Percentiles rank a stretch among this genome's conserved stretches.
Evolutionary conservation across 2,113 vertebrate species (phyloP).

Genomic region (Chiloscyllium plagiosum): DNA sequence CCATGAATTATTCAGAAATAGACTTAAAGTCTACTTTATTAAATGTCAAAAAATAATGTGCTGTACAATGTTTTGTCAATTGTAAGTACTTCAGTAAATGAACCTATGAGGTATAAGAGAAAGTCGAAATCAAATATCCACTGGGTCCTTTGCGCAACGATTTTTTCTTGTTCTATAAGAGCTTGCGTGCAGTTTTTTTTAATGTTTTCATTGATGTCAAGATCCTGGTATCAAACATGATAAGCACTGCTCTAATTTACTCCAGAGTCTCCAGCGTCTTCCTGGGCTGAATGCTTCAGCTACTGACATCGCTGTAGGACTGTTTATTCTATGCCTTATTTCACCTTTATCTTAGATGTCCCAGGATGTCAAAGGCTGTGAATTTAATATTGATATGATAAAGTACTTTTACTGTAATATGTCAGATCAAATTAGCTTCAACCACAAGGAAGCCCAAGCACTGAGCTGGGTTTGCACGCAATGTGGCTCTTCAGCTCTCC

Average conservation of each 20-base stretch:
- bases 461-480: conserved; percentile 85
- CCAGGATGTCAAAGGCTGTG: conserved; percentile 83
- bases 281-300: conserved; percentile 52
- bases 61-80: conserved; percentile 27
- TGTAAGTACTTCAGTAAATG: conserved; percentile 26
- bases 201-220: conserved; percentile 91
- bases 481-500: conserved; percentile 65
- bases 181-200: conserved; percentile 70
- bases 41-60: conserved; percentile 27
- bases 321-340: conserved; percentile 82
- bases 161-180: conserved; percentile 55
- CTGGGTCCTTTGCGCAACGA: conserved; percentile 5
- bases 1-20: conserved; percentile 12
- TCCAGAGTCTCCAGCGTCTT: conserved; percentile 56
- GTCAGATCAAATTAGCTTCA: conserved; percentile 86
- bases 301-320: conserved; percentile 66
- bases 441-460: conserved; percentile 63
- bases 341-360: conserved; percentile 80
- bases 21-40: conserved; percentile 27
- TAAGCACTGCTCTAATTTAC: conserved; percentile 68
- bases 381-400: conserved; percentile 99
- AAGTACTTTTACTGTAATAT: conserved; percentile 99
- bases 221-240: conserved; percentile 79
- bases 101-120: conserved; percentile 5
- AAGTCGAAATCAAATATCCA: background rate